Evolutionary conservation across 2,888 invertebrate species (phyloP).

Genomic region (Pachycephus smyrnensis): DNA sequence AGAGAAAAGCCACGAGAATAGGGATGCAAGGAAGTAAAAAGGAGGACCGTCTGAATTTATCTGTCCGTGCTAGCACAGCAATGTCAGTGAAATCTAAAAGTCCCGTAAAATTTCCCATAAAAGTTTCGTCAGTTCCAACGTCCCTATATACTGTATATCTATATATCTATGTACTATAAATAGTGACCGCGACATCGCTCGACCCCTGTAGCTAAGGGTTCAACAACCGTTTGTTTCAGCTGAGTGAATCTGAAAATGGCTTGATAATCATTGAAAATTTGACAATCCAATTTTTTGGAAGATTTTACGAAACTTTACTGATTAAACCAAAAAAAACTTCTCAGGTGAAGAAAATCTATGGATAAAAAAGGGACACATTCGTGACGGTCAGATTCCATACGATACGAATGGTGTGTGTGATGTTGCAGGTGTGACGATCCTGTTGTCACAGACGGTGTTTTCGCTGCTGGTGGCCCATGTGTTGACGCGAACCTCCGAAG

Average conservation of each 20-base stretch:
- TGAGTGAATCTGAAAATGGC: too few species aligned
- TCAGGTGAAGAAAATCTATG: too few species aligned
- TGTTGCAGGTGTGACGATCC: slow-evolving; percentile 98
- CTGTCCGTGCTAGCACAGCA: neutral
- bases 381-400: too few species aligned
- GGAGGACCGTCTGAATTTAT: neutral
- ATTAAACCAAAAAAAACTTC: too few species aligned
- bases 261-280: too few species aligned
- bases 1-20: neutral
- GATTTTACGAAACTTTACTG: too few species aligned
- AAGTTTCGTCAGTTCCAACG: neutral
- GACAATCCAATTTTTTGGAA: too few species aligned
- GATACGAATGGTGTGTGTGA: slow-evolving; percentile 69
- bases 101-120: slow-evolving; percentile 6
- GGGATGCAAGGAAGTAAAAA: neutral
- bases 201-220: too few species aligned
- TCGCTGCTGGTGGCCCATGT: slow-evolving; percentile 99
- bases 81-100: slow-evolving; percentile 2
- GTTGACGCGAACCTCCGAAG: slow-evolving; percentile 99
- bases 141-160: neutral
- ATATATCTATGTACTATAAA: too few species aligned
- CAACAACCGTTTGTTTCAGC: too few species aligned
- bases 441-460: slow-evolving; percentile 99
- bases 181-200: too few species aligned
- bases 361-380: too few species aligned